Percentiles rank a stretch among this genome's conserved stretches.
Conservation (phyloP, 2,888 invertebrate species). For the Agapostemon virescens region DNA sequence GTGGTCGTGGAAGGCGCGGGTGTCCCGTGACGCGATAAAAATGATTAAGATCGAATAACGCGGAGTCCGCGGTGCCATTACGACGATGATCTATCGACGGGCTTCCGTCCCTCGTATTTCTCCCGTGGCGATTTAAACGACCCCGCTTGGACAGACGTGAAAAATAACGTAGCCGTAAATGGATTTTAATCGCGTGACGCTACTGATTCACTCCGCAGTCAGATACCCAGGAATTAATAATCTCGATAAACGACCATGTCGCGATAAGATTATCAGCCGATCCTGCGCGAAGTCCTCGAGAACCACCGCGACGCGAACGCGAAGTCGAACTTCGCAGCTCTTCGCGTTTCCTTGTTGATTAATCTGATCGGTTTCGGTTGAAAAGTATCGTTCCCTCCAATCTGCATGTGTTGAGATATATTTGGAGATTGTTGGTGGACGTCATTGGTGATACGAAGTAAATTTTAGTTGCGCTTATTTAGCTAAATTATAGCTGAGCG, state of each 20-base stretch:
- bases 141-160: conserved; percentile 20
- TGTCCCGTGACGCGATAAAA: conserved; percentile 54
- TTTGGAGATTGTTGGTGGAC: no score
- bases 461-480: no score
- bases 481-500: no score
- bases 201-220: conserved; percentile 37
- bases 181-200: conserved; percentile 47
- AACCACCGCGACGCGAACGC: not conserved
- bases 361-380: not conserved
- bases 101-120: conserved; percentile 49
- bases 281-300: not conserved
- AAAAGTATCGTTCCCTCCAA: not conserved
- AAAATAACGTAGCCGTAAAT: conserved; percentile 42
- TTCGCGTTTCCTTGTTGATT: not conserved
- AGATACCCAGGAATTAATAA: conserved; percentile 31
- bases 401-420: not conserved
- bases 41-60: conserved; percentile 61
- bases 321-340: not conserved
- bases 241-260: conserved; percentile 16
- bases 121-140: conserved; percentile 31
- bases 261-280: conserved; percentile 24
- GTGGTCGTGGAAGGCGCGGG: conserved; percentile 39
- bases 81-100: conserved; percentile 57
- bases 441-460: no score
- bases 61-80: conserved; percentile 43